Base-by-base conservation (phyloP, 1,140 invertebrate species). In the Harlomillsia oculata region DNA sequence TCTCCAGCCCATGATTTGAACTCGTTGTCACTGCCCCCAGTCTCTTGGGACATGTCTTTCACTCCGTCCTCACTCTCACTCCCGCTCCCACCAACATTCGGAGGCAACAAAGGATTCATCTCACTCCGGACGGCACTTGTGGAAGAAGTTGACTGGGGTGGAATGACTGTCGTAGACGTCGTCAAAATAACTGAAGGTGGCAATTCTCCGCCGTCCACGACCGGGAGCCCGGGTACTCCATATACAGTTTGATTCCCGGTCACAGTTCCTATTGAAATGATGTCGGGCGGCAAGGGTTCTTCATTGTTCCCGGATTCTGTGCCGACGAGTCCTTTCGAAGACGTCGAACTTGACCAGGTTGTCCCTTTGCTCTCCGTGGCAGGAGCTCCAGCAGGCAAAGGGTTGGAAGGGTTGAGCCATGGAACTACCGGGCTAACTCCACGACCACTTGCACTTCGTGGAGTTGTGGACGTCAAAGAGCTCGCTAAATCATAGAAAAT, bases 381-480 rank as follows among this genome's bases (percentile, higher is more conserved):
- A 23, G 37, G 18, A 28, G 21, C 37, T 9, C 49, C 49, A n/a
- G n/a, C n/a, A n/a, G n/a, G n/a, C 4, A 30, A 28, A 5, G 45
- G 29, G 43, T 43, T 52, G n/a, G 34, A 25, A 16, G 55, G 46
- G 39, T 14, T 43, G 6, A 60, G 49, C 62, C 62, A 63, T 8
- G 62, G 57, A 36, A 57, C 30, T 14, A 46, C 30, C 18, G 28
- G 51, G 30, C 51, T 56, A 0, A 45, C 20, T 14, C 54, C 45
- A 48, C 36, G 44, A 18, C 43, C 43, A 16, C 21, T 29, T 28
- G 26, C 44, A 25, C 55, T 58, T 32, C 55, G n/a, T 23, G 58
- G 58, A 11, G 62, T 64, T 20, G 62, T 64, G 1, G 58, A 60
- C 21, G 58, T 57, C 28, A 64, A 29, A 23, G 62, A 64, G 25